Percentiles rank a stretch among this genome's conserved stretches.
These are phyloP conservation scores for Bos javanicus DNA, from an alignment of 2,113 vertebrate species.

Conservation along the genomic window DNA sequence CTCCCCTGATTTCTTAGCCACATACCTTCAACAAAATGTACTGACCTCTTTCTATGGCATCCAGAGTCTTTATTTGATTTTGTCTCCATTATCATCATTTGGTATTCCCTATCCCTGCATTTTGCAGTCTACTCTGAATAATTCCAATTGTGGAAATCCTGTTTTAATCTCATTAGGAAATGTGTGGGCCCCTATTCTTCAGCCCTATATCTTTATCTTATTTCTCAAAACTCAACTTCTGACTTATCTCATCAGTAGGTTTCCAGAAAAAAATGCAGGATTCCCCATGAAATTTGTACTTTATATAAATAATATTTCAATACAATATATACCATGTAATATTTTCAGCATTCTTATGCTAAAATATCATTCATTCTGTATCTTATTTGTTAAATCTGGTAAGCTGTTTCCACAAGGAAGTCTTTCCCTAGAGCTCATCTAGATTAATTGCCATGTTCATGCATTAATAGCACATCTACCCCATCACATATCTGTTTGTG, in stretches of 20 bases:
- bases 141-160: background rate
- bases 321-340: background rate
- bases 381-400: background rate
- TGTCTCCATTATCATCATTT: background rate
- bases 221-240: background rate
- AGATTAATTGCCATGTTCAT: background rate
- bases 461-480: background rate
- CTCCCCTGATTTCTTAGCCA: background rate
- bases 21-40: background rate
- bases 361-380: background rate
- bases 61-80: background rate
- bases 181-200: background rate
- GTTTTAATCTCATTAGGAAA: background rate
- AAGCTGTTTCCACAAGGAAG: background rate
- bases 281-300: background rate
- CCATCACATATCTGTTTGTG: background rate
- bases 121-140: background rate
- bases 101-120: background rate
- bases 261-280: background rate
- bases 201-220: background rate
- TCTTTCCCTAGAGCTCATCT: background rate
- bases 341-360: background rate
- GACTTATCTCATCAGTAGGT: background rate
- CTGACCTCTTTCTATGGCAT: background rate
- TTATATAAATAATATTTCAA: background rate